phyloP scores from a whole-genome alignment of 2,113 vertebrate species.

The Lichenostomus cassidix region DNA sequence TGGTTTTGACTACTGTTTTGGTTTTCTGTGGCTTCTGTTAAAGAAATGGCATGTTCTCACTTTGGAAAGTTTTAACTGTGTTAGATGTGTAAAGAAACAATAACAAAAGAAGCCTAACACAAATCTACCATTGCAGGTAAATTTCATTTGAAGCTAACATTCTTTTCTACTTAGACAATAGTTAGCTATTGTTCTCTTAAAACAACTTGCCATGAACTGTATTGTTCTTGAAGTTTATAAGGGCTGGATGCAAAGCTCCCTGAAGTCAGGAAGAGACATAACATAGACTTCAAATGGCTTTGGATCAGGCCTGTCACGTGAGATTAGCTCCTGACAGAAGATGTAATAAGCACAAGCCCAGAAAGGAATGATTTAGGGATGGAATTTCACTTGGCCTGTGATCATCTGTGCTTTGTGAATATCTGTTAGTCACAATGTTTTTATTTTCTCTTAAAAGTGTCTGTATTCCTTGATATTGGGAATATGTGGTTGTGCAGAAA shows the following conservation, averaged over 20 bases:
- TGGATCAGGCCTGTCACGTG: constrained; percentile 52
- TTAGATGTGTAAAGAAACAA: background rate
- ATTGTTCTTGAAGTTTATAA: constrained; percentile 27
- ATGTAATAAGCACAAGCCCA: constrained; percentile 1
- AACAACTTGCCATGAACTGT: background rate
- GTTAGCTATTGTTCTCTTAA: constrained; percentile 21
- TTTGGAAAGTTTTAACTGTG: background rate
- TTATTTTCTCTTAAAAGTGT: background rate
- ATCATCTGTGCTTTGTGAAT: background rate
- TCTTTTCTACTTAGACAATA: background rate
- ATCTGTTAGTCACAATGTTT: background rate
- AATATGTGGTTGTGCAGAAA: background rate
- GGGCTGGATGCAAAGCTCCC: constrained; percentile 27
- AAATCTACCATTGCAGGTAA: constrained; percentile 1
- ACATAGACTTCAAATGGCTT: constrained; percentile 44
- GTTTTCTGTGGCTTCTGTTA: background rate
- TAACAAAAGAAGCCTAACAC: background rate
- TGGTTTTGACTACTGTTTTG: background rate
- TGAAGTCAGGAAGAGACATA: constrained; percentile 52
- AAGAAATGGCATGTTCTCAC: background rate
- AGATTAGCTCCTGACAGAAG: constrained; percentile 55
- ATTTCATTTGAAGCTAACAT: background rate
- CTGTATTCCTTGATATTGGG: background rate
- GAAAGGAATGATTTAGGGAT: background rate
- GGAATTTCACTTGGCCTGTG: constrained; percentile 12